phyloP scores from a whole-genome alignment of 2,113 vertebrate species.

The Trogon melanurus region DNA sequence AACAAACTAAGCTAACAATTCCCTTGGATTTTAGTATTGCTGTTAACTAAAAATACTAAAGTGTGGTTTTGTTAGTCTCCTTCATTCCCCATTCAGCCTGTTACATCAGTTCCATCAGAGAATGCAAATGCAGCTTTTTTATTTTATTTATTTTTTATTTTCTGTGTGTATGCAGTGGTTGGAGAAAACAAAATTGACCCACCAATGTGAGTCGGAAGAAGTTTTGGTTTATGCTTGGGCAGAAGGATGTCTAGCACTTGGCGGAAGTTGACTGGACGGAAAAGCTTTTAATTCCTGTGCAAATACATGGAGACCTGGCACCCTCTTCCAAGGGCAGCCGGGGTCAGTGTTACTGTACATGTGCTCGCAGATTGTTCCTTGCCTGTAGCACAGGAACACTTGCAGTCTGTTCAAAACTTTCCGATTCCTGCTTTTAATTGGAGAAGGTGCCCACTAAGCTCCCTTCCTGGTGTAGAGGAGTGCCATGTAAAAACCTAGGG shows the following conservation, averaged over 20 bases:
- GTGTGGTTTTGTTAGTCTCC: background rate
- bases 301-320: background rate
- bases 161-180: background rate
- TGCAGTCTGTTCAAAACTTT: background rate
- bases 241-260: background rate
- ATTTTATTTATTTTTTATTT: background rate
- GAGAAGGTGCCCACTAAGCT: background rate
- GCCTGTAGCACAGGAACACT: background rate
- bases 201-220: background rate
- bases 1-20: background rate
- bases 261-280: background rate
- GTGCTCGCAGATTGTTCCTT: background rate
- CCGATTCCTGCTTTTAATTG: background rate
- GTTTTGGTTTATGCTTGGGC: background rate
- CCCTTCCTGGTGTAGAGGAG: background rate
- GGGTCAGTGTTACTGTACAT: slow-evolving; percentile 1
- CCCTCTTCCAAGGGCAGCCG: background rate
- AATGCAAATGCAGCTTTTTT: background rate
- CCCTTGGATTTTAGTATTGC: background rate
- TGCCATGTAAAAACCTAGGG: background rate
- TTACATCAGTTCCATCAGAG: background rate
- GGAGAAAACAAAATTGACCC: background rate
- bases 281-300: background rate
- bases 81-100: background rate
- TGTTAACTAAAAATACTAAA: background rate